Evolutionary conservation across 2,113 vertebrate genomes (phyloP), one percentile per base, ranked within the genome.

Genomic region (Dicrurus megarhynchus): DNA sequence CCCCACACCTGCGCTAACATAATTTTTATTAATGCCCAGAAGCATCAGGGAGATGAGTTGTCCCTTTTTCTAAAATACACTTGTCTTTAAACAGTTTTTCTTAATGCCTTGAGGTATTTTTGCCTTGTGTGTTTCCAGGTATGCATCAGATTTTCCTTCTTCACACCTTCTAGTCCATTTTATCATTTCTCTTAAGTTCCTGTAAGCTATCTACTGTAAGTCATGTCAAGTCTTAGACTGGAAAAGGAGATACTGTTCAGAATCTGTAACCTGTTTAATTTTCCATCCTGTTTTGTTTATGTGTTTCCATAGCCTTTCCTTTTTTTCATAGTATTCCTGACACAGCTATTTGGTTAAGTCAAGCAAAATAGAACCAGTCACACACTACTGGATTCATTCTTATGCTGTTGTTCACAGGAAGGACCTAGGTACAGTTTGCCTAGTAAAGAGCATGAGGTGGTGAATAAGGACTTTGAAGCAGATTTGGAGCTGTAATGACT

Each of bases 401-500:
- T 84, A 2, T 2, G 9, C 63, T 74, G 9, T 49, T 93, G 68
- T 86, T 90, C 85, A 75, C 73, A 96, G 93, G 79, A 94, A 85
- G 53, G 56, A 81, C 59, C 88, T 92, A 92, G 95, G 88, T 93
- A 71, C 85, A 42, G 50, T 79, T 89, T 68, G 76, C 88, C 76
- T 56, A 0, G 4, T 60, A 89, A 86, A 87, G 83, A 84, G 85
- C 83, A 16, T 75, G 85, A 95, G 61, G n/a, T 94, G 82, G 55
- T 90, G 39, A 92, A 67, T 86, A 80, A 92, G 68, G 68, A 68
- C 92, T 94, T 84, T 85, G 82, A 93, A 90, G 90, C 90, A 86
- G 41, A 64, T 76, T 86, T 86, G 79, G 68, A 83, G 68, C 69
- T 84, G 47, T 90, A 94, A 87, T 94, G 90, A 71, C 93, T 95